Percentiles rank a stretch among this genome's conserved stretches.
Conservation (phyloP, 2,888 invertebrate genomes). For the Drosophila setosimentum region DNA sequence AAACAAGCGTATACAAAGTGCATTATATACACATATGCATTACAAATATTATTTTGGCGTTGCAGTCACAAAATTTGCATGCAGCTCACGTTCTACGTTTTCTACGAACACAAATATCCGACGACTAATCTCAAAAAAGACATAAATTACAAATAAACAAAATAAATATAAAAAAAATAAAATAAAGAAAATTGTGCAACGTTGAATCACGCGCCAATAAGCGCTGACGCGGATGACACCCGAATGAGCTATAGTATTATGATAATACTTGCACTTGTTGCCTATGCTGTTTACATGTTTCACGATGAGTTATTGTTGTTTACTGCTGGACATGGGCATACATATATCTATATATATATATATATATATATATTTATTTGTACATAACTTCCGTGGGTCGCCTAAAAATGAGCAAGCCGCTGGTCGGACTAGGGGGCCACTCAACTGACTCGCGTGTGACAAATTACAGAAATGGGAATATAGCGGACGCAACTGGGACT, state of each 20-base stretch:
- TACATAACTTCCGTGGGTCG: slow-evolving; percentile 41
- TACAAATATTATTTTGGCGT: slow-evolving; percentile 29
- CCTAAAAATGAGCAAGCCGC: slow-evolving; percentile 23
- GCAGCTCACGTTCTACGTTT: slow-evolving; percentile 72
- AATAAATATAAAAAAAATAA: slow-evolving; percentile 17
- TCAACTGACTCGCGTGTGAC: slow-evolving; percentile 54
- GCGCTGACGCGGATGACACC: slow-evolving; percentile 42
- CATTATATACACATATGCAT: slow-evolving; percentile 21
- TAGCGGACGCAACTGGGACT: slow-evolving; percentile 8
- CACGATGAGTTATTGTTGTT: slow-evolving; percentile 1
- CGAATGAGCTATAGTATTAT: slow-evolving; percentile 42
- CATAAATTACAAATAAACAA: neutral
- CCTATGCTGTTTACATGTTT: slow-evolving; percentile 27
- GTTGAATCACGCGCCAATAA: slow-evolving; percentile 70
- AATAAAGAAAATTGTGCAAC: slow-evolving; percentile 62
- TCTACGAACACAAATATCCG: slow-evolving; percentile 56
- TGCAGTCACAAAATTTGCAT: slow-evolving; percentile 61
- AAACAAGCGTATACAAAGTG: slow-evolving; percentile 7
- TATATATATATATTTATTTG: too few species aligned
- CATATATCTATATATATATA: neutral
- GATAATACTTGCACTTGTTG: slow-evolving; percentile 18
- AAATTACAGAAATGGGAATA: slow-evolving; percentile 49
- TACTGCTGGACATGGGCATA: neutral
- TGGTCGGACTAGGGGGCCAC: slow-evolving; percentile 31
- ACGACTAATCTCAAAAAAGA: slow-evolving; percentile 53